Base-by-base conservation (phyloP, 2,888 invertebrate species). In the Lasioglossum leucozonium region DNA sequence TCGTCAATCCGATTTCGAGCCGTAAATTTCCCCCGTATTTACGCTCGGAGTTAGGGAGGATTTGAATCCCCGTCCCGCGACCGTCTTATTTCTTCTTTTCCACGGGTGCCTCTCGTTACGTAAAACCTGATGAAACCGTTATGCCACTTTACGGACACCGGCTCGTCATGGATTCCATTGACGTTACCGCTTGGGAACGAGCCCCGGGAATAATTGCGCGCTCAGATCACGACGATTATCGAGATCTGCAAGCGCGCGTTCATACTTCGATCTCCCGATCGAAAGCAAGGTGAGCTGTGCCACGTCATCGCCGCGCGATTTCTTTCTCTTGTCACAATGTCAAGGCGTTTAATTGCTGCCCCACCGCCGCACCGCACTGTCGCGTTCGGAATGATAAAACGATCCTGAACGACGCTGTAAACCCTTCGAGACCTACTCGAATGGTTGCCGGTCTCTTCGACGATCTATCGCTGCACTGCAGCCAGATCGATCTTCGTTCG, bases 61-160 rank as follows among this genome's bases (percentile, higher is more conserved):
- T 72, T 69, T 4, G 65, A 67, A 72, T 58, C 67, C 51, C 42
- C 40, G 8, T 26, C 65, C 42, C 22, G 22, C 11, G 30, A 77
- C 73, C 67, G 67, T 77, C 37, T 69, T 51, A 47, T 6, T 65
- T 44, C 51, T 51, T 51, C 51, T 51, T 67, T 51, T 37, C 42
- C 58, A 71, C 58, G 51, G 51, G 42, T 30, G 5, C 30, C 13
- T 16, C 40, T 72, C 72, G 82, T 92, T 91, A 89, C 88, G 90
- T 90, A 90, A 92, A 91, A 81, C 30, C 77, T 87, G 90, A 88
- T 81, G 90, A 90, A 90, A 89, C 83, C 81, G 37, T 90, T 86
- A 84, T 79, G 74, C 42, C 81, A 55, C 44, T 82, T 81, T 76
- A 83, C 79, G 69, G 55, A 30, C n/a, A n/a, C 13, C 71, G 18